Percentiles rank a stretch among this genome's conserved stretches.
Conservation (phyloP, 2,888 invertebrate species). For the Drosophila imparisetae region DNA sequence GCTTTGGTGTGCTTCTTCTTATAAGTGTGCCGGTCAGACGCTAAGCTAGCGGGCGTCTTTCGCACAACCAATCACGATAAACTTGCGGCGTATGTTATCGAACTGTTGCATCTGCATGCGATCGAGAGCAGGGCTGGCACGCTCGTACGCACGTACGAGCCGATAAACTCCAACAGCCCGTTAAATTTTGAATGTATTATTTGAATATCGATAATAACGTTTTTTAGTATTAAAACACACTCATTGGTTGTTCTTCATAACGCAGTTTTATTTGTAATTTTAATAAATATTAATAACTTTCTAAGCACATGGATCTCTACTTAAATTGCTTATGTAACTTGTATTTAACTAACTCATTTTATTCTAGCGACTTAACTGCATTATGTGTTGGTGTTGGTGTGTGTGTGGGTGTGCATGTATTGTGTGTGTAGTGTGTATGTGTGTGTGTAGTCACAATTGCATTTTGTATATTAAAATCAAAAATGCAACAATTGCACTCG, state of each 20-base stretch:
- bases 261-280: slow-evolving; percentile 73
- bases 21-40: not conserved
- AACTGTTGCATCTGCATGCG: not conserved
- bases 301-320: slow-evolving; percentile 81
- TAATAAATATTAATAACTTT: slow-evolving; percentile 77
- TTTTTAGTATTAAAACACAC: slow-evolving; percentile 2
- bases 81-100: slow-evolving; percentile 7
- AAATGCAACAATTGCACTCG: slow-evolving; percentile 57
- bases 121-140: slow-evolving; percentile 23
- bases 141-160: too few species aligned
- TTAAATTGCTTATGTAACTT: slow-evolving; percentile 77
- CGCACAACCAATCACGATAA: slow-evolving; percentile 37
- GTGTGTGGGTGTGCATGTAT: slow-evolving; percentile 2
- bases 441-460: slow-evolving; percentile 36
- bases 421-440: slow-evolving; percentile 9
- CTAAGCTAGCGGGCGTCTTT: not conserved
- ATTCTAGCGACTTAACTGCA: slow-evolving; percentile 65
- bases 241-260: slow-evolving; percentile 59
- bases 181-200: not conserved
- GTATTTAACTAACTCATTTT: slow-evolving; percentile 64
- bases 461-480: slow-evolving; percentile 30
- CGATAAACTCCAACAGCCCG: not conserved
- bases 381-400: slow-evolving; percentile 26
- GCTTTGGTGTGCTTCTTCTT: slow-evolving; percentile 57
- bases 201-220: not conserved